Percentiles rank a stretch among this genome's conserved stretches.
Conservation (phyloP, 2,797 vertebrate genomes). For the Tenualosa ilisha region DNA sequence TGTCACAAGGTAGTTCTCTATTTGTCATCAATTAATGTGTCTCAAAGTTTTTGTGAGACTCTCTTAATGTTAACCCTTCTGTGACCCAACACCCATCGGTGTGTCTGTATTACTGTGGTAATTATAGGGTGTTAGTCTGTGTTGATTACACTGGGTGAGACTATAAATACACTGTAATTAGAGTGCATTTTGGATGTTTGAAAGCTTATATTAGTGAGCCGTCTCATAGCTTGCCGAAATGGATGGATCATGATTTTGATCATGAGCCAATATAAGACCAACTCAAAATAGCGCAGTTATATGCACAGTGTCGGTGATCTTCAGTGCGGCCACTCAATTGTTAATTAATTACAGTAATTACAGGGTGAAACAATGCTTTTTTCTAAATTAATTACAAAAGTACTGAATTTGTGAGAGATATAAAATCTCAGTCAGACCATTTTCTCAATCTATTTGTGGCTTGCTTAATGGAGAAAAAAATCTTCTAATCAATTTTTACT, state of each 20-base stretch:
- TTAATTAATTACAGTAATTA: conserved; percentile 31
- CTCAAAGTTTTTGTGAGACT: not conserved
- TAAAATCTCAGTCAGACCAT: not conserved
- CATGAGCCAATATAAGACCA: conserved; percentile 33
- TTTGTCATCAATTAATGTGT: not conserved
- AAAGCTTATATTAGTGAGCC: conserved; percentile 37
- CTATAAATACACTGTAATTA: conserved; percentile 54
- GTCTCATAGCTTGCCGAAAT: conserved; percentile 32
- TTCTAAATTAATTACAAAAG: not conserved
- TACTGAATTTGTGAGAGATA: not conserved
- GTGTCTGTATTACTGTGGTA: conserved; percentile 38
- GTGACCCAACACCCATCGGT: conserved; percentile 36
- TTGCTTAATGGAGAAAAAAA: not conserved
- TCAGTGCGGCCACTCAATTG: conserved; percentile 29
- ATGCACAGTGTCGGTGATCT: not conserved
- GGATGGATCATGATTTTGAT: conserved; percentile 38
- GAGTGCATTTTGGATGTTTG: conserved; percentile 44
- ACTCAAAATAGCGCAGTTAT: conserved; percentile 38
- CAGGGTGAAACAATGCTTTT: not conserved
- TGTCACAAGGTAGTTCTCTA: not conserved
- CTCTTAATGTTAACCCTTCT: conserved; percentile 33
- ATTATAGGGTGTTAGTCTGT: conserved; percentile 49
- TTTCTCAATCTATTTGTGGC: not conserved
- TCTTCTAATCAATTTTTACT: too few species aligned
- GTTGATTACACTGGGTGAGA: conserved; percentile 43